A percentile compares a stretch with the other conserved stretches of the same genome.
phyloP scores from a whole-genome alignment of 2,113 vertebrate species.

The Haplochromis burtoni region DNA sequence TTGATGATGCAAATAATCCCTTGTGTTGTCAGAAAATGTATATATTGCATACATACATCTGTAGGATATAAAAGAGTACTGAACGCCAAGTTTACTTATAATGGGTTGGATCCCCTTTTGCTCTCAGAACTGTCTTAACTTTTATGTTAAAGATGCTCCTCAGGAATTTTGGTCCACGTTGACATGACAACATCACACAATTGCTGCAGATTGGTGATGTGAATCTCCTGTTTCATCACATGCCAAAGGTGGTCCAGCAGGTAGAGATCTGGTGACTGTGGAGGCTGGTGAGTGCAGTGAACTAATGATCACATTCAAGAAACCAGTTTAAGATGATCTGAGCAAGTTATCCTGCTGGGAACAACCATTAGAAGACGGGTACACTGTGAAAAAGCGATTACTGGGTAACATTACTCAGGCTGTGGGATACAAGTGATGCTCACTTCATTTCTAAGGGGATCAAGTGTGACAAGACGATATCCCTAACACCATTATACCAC shows the following conservation, averaged over 20 bases:
- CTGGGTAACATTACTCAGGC: neutral
- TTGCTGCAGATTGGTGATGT: neutral
- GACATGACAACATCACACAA: neutral
- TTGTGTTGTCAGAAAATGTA: neutral
- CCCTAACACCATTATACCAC: neutral
- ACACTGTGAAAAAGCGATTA: neutral
- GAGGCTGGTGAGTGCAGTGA: neutral
- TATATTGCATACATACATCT: neutral
- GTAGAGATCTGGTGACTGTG: neutral
- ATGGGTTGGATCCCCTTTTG: neutral
- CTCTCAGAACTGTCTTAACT: neutral
- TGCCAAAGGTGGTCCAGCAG: neutral
- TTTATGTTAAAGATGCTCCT: neutral
- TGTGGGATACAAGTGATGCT: neutral
- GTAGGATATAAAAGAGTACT: neutral
- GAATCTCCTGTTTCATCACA: neutral
- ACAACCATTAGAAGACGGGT: neutral
- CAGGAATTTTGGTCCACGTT: neutral
- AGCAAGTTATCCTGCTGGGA: neutral
- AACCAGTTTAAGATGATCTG: neutral
- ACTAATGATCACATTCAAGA: neutral
- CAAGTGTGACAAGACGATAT: neutral
- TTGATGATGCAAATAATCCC: neutral
- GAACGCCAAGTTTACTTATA: neutral
- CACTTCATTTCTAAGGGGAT: neutral